Percentiles rank a stretch among this genome's conserved stretches.
phyloP scores from a whole-genome alignment of 2,888 invertebrate genomes.

The Tanytarsus gracilentus region DNA sequence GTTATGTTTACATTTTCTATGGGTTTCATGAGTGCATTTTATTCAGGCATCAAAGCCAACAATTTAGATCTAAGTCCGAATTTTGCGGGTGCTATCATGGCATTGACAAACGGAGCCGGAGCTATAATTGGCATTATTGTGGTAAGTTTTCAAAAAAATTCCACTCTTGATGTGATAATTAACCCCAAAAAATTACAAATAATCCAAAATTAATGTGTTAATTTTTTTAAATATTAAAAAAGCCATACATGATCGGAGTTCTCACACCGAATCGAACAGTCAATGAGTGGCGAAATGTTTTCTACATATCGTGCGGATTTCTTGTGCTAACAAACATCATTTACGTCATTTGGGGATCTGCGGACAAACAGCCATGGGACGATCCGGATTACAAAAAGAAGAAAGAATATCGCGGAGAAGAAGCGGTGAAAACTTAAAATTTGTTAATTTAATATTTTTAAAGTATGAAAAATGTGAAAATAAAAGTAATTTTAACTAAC shows the following conservation, averaged over 20 bases:
- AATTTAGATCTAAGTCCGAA: constrained; percentile 56
- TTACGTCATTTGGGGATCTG: constrained; percentile 24
- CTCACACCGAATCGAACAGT: constrained; percentile 46
- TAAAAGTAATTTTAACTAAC: too few relatives aligned
- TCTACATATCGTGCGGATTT: constrained; percentile 14
- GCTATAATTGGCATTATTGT: constrained; percentile 36
- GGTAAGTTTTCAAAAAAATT: too few relatives aligned
- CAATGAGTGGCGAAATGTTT: constrained; percentile 18
- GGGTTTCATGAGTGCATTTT: constrained; percentile 55
- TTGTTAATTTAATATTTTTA: too few relatives aligned
- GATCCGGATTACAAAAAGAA: not conserved
- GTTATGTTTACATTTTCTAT: constrained; percentile 50
- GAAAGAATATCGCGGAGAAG: too few relatives aligned
- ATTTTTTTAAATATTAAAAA: too few relatives aligned
- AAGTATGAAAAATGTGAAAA: too few relatives aligned
- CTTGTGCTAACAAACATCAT: constrained; percentile 12
- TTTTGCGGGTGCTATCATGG: constrained; percentile 55
- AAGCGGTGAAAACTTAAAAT: too few relatives aligned
- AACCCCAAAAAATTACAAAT: too few relatives aligned
- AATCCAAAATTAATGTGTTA: too few relatives aligned
- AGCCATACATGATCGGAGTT: constrained; percentile 50
- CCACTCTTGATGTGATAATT: too few relatives aligned
- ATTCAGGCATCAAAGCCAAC: constrained; percentile 57
- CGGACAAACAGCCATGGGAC: constrained; percentile 14
- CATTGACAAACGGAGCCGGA: constrained; percentile 51